Conservation (phyloP, 2,797 vertebrate genomes). For the Threskiornis aethiopicus region DNA sequence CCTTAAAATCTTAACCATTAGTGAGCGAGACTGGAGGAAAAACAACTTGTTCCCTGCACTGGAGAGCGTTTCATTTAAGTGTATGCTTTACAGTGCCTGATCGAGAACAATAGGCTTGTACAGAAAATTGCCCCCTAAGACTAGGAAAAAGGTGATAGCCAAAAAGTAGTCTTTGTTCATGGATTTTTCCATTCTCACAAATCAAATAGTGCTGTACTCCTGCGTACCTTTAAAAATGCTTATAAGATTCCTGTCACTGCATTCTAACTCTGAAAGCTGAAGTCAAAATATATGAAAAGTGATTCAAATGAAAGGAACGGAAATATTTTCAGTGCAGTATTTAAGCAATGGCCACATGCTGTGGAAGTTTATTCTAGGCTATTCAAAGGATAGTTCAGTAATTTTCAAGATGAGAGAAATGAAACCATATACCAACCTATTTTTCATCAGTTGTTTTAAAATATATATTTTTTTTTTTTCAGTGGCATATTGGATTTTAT, state of each 20-base stretch:
- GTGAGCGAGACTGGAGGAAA: background rate
- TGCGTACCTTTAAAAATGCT: background rate
- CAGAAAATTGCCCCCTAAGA: background rate
- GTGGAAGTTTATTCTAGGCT: background rate
- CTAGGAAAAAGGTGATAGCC: background rate
- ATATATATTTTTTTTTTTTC: background rate
- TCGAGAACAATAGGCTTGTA: background rate
- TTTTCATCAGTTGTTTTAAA: background rate
- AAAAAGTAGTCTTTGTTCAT: background rate
- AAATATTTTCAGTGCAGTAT: background rate
- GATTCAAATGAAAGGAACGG: background rate
- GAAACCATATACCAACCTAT: background rate
- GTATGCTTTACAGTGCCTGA: background rate
- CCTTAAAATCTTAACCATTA: background rate
- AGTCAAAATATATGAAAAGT: background rate
- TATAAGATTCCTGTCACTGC: background rate
- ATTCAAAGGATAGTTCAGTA: background rate
- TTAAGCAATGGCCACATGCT: background rate
- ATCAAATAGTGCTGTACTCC: background rate
- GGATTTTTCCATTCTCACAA: background rate
- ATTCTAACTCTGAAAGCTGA: background rate
- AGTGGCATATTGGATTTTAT: background rate
- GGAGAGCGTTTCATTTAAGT: background rate
- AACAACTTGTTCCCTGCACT: background rate
- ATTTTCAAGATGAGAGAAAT: background rate